phyloP scores from a whole-genome alignment of 2,888 invertebrate species.

The Caenorhabditis sinica region DNA sequence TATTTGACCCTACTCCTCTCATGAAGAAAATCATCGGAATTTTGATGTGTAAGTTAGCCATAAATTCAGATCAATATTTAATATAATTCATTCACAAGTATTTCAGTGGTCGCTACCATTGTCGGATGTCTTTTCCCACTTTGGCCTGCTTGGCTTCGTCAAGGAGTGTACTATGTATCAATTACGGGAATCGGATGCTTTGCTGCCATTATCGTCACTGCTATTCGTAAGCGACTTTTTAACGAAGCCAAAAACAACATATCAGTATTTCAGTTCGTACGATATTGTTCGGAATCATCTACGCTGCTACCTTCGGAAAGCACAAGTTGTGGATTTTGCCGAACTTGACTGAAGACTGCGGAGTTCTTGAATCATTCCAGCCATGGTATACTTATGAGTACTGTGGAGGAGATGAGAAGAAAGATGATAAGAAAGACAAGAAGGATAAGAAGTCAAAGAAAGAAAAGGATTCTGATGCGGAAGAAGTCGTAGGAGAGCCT shows the following conservation, averaged over 20 bases:
- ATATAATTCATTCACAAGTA: not conserved
- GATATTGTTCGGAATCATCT: conserved; percentile 93
- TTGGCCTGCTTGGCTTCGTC: conserved; percentile 92
- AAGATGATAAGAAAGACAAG: conserved; percentile 66
- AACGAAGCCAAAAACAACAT: not conserved
- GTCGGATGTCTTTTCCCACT: conserved; percentile 98
- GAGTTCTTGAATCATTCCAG: conserved; percentile 98
- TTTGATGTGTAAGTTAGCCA: conserved; percentile 83
- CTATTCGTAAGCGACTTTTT: conserved; percentile 87
- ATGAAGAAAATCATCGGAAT: conserved; percentile 85
- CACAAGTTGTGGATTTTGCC: conserved; percentile 98
- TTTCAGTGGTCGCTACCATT: conserved; percentile 93
- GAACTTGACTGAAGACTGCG: conserved; percentile 97
- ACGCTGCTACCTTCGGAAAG: conserved; percentile 91
- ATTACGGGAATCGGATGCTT: conserved; percentile 96
- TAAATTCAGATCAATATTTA: not conserved
- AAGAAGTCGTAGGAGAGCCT: conserved; percentile 18
- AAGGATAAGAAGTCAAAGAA: conserved; percentile 70
- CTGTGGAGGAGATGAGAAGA: conserved; percentile 50
- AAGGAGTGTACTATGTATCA: conserved; percentile 97
- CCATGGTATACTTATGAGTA: conserved; percentile 89
- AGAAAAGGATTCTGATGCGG: conserved; percentile 34
- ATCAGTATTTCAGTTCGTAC: conserved; percentile 87
- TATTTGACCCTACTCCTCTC: conserved; percentile 86
- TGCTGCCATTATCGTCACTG: conserved; percentile 93